Base-by-base conservation (phyloP, 2,888 invertebrate genomes). In the Abscondita cerata region DNA sequence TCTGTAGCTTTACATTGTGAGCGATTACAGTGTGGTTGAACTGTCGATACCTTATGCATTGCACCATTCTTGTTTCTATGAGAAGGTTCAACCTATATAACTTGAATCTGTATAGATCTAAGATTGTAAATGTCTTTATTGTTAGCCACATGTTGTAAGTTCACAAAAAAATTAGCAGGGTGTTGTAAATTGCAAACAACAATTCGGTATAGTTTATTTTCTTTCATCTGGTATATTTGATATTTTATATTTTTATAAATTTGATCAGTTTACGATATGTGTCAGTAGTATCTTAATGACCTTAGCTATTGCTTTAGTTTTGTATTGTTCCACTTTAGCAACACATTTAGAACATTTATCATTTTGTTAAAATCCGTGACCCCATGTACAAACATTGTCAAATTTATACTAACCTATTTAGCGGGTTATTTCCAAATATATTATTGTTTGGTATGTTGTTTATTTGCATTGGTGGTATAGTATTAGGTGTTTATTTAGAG, bases 1-100 rank as follows among this genome's bases (percentile, higher is more conserved):
- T 36, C 6, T 51, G 31, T 50, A 50, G 19, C 31, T 12, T 50
- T 50, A 50, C 4, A 50, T 50, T 34, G 5, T 50, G 50, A 11
- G n/a, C 12, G 36, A 36, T 12, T 36, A 36, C 12, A 36, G 5
- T 31, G 31, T 31, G 5, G 31, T 31, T 31, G 31, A 6, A 31
- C 31, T 31, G 31, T 31, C 9, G 31, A 31, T 9, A 31, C 31
- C 31, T 31, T 9, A 31, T 31, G 31, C 31, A 31, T 31, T 31
- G 31, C 31, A 31, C 31, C 6, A 31, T 9, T 9, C 9, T 31
- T 31, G 9, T 31, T 5, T n/a, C n/a, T n/a, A n/a, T n/a, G n/a
- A n/a, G n/a, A n/a, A n/a, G n/a, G n/a, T n/a, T n/a, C n/a, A n/a
- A n/a, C n/a, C n/a, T n/a, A n/a, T n/a, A n/a, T n/a, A n/a, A n/a